These are phyloP conservation scores for Venustaconcha ellipsiformis DNA, from an alignment of 1,140 invertebrate genomes.

Conservation along the genomic window DNA sequence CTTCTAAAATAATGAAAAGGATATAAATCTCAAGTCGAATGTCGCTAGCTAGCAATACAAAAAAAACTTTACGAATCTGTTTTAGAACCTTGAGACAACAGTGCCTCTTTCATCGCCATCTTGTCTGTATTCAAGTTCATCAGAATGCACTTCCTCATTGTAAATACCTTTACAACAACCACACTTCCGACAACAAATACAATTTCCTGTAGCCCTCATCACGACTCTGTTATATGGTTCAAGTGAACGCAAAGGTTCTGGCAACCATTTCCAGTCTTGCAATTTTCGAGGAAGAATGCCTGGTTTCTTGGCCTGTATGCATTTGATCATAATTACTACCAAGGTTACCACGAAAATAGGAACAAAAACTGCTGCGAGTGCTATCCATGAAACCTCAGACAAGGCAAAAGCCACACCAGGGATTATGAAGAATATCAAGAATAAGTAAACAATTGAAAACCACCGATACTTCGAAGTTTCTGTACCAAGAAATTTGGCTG, in stretches of 20 bases:
- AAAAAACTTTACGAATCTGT: no score
- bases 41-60: no score
- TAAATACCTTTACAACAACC: constrained; percentile 19
- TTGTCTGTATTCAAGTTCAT: no score
- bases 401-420: constrained; percentile 71
- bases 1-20: no score
- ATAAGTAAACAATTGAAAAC: constrained; percentile 74
- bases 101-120: no score
- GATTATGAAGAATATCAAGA: constrained; percentile 72
- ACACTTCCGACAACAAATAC: constrained; percentile 26
- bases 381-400: constrained; percentile 58
- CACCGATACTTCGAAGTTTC: constrained; percentile 73
- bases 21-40: no score
- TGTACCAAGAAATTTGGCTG: constrained; percentile 72
- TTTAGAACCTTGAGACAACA: no score
- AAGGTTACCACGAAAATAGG: constrained; percentile 43
- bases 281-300: constrained; percentile 44
- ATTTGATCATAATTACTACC: constrained; percentile 50
- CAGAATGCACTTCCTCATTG: constrained; percentile 3
- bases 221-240: constrained; percentile 43
- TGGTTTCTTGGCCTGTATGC: constrained; percentile 49
- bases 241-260: constrained; percentile 48
- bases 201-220: constrained; percentile 21
- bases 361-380: constrained; percentile 46
- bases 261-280: constrained; percentile 60